Base-by-base conservation (phyloP, 2,113 vertebrate genomes). In the Trochalopteron elliotii region DNA sequence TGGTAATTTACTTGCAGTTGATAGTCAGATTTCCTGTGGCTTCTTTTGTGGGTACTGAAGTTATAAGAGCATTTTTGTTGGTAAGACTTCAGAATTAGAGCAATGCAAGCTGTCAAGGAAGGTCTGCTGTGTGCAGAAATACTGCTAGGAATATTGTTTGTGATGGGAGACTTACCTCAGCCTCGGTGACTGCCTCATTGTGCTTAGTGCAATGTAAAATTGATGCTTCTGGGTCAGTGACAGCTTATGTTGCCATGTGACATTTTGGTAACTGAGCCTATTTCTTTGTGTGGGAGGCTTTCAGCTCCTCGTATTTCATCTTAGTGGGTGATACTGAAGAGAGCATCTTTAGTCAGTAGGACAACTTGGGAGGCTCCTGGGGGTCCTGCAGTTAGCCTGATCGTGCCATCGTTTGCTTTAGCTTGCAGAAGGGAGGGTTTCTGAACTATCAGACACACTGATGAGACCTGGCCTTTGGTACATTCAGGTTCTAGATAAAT, bases 171-270 rank as follows among this genome's bases (percentile, higher is more conserved):
- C 65, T 63, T 69, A 16, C 19, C 72, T 89, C 69, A 39, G 37
- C 19, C 59, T 65, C 25, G 22, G 53, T 63, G 63, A 12, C 37
- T 83, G 59, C 44, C 60, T 89, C 8, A 3, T 24, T 68, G 71
- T 85, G 55, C 77, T 63, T 80, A 28, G 70, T 42, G 83, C 68
- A 22, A 67, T 91, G 90, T 70, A 83, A 91, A 95, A 95, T 52
- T 94, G 89, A 95, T 97, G 90, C 90, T 96, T 95, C 77, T 95
- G 92, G 77, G 83, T 94, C 92, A 92, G 63, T 35, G 83, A 63
- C 87, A 79, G 77, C 77, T 91, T 92, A 70, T 60, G 74, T 76
- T 92, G 83, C 83, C 33, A 2, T 37, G 83, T 93, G 91, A 80
- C 70, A 56, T 91, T 96, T 76, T 19, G 79, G 86, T 87, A 96